Percentiles rank a stretch among this genome's conserved stretches.
These are phyloP conservation scores for Glyptemys insculpta DNA, from an alignment of 2,797 vertebrate genomes.

Conservation along the genomic window DNA sequence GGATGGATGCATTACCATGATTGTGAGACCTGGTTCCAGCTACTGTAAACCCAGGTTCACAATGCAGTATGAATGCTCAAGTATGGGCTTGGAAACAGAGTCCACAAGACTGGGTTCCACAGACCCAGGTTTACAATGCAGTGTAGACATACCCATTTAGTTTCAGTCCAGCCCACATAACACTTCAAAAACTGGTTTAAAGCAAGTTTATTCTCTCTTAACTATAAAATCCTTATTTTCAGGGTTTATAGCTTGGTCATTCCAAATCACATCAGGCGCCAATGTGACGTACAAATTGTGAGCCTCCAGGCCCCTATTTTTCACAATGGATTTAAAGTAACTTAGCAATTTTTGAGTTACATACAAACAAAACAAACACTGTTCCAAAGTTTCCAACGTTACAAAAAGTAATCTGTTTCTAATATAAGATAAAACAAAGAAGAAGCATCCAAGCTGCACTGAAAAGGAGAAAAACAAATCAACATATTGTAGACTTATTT, in stretches of 20 bases:
- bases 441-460: neutral
- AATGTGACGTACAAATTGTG: constrained; percentile 29
- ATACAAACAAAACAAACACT: constrained; percentile 47
- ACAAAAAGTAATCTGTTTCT: neutral
- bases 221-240: constrained; percentile 39
- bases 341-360: constrained; percentile 44
- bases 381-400: constrained; percentile 22
- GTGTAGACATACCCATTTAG: neutral
- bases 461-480: neutral
- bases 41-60: neutral
- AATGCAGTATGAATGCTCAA: neutral
- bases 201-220: constrained; percentile 25
- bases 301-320: constrained; percentile 64
- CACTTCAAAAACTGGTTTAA: neutral
- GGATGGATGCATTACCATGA: neutral
- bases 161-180: neutral
- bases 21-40: neutral
- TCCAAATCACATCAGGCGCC: constrained; percentile 58
- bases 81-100: neutral
- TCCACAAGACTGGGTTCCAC: neutral
- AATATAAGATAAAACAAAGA: neutral
- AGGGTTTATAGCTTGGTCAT: constrained; percentile 25
- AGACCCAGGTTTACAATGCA: neutral
- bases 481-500: rapidly evolving
- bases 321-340: constrained; percentile 63